Evolutionary conservation across 2,113 vertebrate genomes (phyloP), one percentile per base, ranked within the genome.

Genomic region (Tupaia tana): DNA sequence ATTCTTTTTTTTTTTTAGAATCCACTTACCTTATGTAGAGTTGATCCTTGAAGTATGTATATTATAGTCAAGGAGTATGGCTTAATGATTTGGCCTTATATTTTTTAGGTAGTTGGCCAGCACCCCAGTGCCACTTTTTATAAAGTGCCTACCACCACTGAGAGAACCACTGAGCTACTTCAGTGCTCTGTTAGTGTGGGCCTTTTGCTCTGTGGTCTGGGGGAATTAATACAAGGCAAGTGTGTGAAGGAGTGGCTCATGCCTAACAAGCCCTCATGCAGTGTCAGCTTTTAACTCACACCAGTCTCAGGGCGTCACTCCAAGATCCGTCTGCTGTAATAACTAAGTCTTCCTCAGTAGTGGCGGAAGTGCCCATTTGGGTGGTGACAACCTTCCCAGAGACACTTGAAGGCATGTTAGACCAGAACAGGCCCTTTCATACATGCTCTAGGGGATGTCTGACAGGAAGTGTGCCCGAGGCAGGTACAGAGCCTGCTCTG

Each of bases 391-490:
- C 22, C 58, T 71, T 59, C 13, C 56, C 2, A 14, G 63, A n/a
- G 43, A 2, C 9, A 0, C 59, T n/a, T 4, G 34, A 10, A 34
- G 64, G 22, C 1, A 2, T 4, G 0, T 14, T 0, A 0, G 12
- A 1, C 2, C n/a, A 6, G 64, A 12, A 5, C 25, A 2, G 52
- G 22, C 87, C 61, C 27, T 5, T 52, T 43, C 22, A 2, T 4
- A 1, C 54, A 24, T 10, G 22, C 5, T 11, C 81, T 16, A 3
- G 1, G 4, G 4, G 31, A 18, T 14, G 5, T 29, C 22, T 20
- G 2, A 4, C 15, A 34, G 43, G n/a, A 24, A 29, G 58, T 7
- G 8, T 7, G 25, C 22, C 18, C 1, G 4, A 8, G 16, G 24
- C 7, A 2, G 19, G 61, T 31, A 27, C 27, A 10, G 27, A 9